Evolutionary conservation across 1,140 invertebrate genomes (phyloP), one percentile per base, ranked within the genome.

Genomic region (Apis dorsata): DNA sequence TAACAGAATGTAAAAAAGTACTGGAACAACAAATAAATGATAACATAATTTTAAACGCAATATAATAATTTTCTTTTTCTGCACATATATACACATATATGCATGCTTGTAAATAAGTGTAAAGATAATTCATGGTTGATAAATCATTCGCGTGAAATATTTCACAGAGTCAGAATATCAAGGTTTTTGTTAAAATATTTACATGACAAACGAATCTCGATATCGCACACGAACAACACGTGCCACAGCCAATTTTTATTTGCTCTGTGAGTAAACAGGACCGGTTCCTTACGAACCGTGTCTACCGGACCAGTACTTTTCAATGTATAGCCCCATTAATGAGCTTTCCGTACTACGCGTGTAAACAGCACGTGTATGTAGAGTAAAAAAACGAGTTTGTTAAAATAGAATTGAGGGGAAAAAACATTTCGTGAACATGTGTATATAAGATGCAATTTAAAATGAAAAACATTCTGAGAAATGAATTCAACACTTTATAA

Each of bases 401-500:
- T 70, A 81, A 85, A 85, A 81, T 85, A 85, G 79, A 81, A 81
- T 60, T 60, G n/a, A 49, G 15, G 13, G 77, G 65, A 53, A 66
- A 24, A 49, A 21, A 55, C 53, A 69, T 17, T 51, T 34, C 57
- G 1, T 49, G 63, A 51, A 49, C 70, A 57, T 51, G 71, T 28
- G 24, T 63, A 24, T 49, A 51, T 17, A 28, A 44, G 34, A 12
- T 49, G 72, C 49, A 44, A 49, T 60, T 74, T 60, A 49, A 74
- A 49, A 74, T 55, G 24, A 59, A 59, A n/a, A 4, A 51, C 51
- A 51, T n/a, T 24, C 24, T n/a, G 21, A 44, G 5, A n/a, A 59
- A 59, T 11, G 21, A 53, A 15, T n/a, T 34, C 19, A 49, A 34
- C 72, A n/a, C 8, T 60, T 60, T 19, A 19, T 28, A 28, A 74